Conservation (phyloP, 2,113 vertebrate genomes). For the Dasyprocta punctata region DNA sequence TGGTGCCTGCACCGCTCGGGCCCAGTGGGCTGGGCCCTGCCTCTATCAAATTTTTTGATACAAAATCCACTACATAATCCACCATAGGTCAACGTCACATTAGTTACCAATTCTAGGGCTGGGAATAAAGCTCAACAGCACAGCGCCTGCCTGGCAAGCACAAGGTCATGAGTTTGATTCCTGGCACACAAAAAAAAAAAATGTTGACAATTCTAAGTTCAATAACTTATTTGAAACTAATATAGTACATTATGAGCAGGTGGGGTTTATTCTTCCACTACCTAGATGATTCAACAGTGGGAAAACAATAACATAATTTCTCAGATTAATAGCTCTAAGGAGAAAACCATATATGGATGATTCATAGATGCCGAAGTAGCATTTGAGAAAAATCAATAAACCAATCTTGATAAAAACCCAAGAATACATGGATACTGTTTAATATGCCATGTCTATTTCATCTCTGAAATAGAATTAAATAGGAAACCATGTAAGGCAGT, state of each 20-base stretch:
- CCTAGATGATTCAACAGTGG: neutral
- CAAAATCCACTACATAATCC: neutral
- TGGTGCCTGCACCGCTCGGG: no score
- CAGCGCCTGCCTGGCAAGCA: no score
- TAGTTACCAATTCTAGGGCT: neutral
- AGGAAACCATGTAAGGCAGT: neutral
- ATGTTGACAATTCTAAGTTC: neutral
- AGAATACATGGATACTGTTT: neutral
- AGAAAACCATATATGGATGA: neutral
- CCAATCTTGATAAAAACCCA: neutral
- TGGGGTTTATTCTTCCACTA: neutral
- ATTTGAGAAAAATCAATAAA: conserved; percentile 19
- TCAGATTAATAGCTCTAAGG: neutral
- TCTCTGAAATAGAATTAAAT: neutral
- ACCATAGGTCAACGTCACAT: neutral
- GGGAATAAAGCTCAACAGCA: no score
- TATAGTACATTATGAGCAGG: neutral
- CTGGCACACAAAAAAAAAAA: no score
- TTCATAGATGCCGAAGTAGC: neutral
- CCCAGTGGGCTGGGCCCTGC: no score
- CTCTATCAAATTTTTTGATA: neutral
- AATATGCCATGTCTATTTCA: neutral
- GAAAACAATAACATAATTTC: neutral
- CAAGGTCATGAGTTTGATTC: no score
- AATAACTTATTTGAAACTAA: neutral